Percentiles rank a stretch among this genome's conserved stretches.
phyloP scores from a whole-genome alignment of 2,113 vertebrate genomes.

The Spea bombifrons region DNA sequence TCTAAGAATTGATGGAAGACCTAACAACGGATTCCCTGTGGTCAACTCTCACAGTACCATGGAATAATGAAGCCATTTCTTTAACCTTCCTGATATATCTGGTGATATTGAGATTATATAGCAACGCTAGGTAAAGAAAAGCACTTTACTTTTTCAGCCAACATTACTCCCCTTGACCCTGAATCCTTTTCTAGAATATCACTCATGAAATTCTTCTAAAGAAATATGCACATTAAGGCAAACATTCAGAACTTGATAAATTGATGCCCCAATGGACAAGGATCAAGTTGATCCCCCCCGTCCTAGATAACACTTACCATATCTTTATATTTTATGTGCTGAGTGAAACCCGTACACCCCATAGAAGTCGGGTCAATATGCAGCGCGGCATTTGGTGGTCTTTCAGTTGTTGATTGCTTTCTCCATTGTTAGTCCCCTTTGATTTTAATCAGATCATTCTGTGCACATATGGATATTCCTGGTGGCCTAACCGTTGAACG shows the following conservation, averaged over 20 bases:
- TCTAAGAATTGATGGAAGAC: too few species aligned
- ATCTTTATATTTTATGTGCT: slow-evolving; percentile 32
- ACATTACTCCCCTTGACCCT: too few species aligned
- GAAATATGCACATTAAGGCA: not conserved
- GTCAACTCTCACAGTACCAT: too few species aligned
- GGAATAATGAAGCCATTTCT: too few species aligned
- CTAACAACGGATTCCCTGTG: too few species aligned
- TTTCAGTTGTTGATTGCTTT: slow-evolving; percentile 69
- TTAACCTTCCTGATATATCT: too few species aligned
- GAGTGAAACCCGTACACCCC: slow-evolving; percentile 52
- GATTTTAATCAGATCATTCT: slow-evolving; percentile 75
- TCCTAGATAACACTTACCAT: not conserved
- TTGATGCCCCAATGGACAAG: not conserved
- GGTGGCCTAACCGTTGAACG: slow-evolving; percentile 75
- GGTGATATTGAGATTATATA: too few species aligned
- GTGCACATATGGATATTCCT: slow-evolving; percentile 76
- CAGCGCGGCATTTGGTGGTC: slow-evolving; percentile 64
- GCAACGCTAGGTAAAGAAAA: too few species aligned
- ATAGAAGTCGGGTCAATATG: slow-evolving; percentile 51
- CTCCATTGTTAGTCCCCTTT: slow-evolving; percentile 66
- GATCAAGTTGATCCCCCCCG: not conserved
- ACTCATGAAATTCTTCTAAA: too few species aligned
- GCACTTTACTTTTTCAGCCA: too few species aligned
- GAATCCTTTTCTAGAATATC: too few species aligned
- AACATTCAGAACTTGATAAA: not conserved